Conservation (phyloP, 2,888 invertebrate genomes). For the Argynnis bischoffii region DNA sequence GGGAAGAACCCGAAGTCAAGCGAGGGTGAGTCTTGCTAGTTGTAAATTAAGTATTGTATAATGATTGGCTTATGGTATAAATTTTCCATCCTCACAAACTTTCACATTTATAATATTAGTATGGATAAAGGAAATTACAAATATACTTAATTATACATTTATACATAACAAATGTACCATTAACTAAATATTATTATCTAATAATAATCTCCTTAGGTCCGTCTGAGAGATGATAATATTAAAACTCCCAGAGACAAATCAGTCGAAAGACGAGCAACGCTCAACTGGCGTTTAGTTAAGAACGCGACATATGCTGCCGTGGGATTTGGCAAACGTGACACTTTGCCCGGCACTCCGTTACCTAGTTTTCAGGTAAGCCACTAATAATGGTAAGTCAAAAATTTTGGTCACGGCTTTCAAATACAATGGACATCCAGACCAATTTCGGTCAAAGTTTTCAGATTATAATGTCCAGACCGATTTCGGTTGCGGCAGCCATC, state of each 20-base stretch:
- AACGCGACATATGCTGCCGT: slow-evolving; percentile 63
- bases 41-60: too few species aligned
- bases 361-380: slow-evolving; percentile 59
- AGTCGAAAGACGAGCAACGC: slow-evolving; percentile 50
- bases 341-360: slow-evolving; percentile 64
- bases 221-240: slow-evolving; percentile 67
- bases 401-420: neutral
- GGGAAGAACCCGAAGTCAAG: too few species aligned
- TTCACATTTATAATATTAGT: too few species aligned
- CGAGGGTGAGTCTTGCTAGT: too few species aligned
- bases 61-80: too few species aligned
- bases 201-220: slow-evolving; percentile 49
- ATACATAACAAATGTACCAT: too few species aligned
- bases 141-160: neutral
- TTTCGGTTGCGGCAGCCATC: too few species aligned
- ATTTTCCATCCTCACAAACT: too few species aligned
- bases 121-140: neutral
- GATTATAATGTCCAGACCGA: too few species aligned
- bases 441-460: too few species aligned
- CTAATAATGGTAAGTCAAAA: too few species aligned
- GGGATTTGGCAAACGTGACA: slow-evolving; percentile 55
- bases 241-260: slow-evolving; percentile 58
- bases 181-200: neutral
- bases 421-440: too few species aligned
- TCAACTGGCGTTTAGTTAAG: slow-evolving; percentile 62